phyloP scores from a whole-genome alignment of 2,113 vertebrate genomes.

The Kryptolebias marmoratus region DNA sequence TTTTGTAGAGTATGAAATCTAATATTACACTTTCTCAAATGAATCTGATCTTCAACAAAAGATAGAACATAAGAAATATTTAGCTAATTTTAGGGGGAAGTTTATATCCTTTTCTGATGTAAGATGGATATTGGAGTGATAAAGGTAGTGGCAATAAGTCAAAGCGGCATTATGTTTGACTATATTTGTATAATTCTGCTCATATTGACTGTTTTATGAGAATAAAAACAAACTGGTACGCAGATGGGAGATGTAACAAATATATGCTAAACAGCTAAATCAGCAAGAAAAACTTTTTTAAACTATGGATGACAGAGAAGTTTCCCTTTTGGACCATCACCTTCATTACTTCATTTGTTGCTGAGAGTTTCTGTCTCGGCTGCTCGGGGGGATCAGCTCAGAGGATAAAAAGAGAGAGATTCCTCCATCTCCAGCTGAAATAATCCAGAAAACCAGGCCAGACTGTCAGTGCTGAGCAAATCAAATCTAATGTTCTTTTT shows the following conservation, averaged over 20 bases:
- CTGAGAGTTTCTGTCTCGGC: conserved; percentile 2
- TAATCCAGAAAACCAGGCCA: conserved; percentile 12
- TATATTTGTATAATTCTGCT: neutral
- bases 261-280: neutral
- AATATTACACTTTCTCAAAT: no score
- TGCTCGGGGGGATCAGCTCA: conserved; percentile 4
- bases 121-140: no score
- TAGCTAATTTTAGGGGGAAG: no score
- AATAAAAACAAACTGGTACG: neutral
- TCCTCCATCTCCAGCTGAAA: conserved; percentile 18
- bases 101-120: no score
- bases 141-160: no score
- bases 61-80: no score
- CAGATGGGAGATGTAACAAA: no score
- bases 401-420: neutral
- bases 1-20: no score
- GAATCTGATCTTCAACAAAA: no score
- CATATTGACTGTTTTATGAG: neutral
- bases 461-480: conserved; percentile 43
- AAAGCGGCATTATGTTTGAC: neutral
- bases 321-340: neutral
- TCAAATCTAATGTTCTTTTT: conserved; percentile 37
- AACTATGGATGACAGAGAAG: neutral
- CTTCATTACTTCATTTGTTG: neutral
- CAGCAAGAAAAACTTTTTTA: neutral